Percentiles rank a stretch among this genome's conserved stretches.
Evolutionary conservation across 2,888 invertebrate genomes (phyloP).

Genomic region (Micropterix aruncella): DNA sequence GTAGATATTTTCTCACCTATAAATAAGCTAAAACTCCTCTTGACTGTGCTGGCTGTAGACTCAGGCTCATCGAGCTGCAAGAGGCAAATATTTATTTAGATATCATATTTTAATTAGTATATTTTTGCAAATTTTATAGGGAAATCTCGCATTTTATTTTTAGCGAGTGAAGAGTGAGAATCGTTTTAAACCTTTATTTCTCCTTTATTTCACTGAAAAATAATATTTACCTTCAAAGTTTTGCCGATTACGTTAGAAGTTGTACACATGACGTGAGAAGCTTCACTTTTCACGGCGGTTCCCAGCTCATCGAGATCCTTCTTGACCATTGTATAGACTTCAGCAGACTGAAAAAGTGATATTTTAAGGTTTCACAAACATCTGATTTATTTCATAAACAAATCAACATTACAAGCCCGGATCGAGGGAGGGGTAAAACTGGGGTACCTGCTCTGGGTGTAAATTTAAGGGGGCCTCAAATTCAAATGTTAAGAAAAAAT

Average conservation of each 20-base stretch:
- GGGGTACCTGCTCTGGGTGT: background rate
- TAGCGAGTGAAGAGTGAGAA: background rate
- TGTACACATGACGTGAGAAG: conserved; percentile 47
- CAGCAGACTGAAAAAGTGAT: conserved; percentile 45
- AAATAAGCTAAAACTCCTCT: conserved; percentile 56
- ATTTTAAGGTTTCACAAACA: conserved; percentile 6
- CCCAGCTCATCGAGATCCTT: conserved; percentile 64
- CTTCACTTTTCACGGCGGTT: conserved; percentile 55
- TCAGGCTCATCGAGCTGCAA: conserved; percentile 54
- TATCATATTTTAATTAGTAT: conserved; percentile 5
- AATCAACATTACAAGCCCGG: conserved; percentile 1
- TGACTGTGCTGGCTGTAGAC: conserved; percentile 57
- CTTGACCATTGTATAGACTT: conserved; percentile 63
- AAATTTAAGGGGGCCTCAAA: background rate
- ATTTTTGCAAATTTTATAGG: background rate
- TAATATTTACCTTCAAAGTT: conserved; percentile 44
- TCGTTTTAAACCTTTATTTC: too few species aligned
- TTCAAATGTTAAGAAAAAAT: background rate
- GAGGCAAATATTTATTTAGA: conserved; percentile 9
- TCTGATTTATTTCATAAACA: conserved; percentile 4
- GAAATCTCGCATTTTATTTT: background rate
- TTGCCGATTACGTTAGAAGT: conserved; percentile 54
- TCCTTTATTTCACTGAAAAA: too few species aligned
- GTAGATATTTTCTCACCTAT: too few species aligned
- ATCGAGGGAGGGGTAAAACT: background rate